These are phyloP conservation scores for Lepidurus apus DNA, from an alignment of 1,140 invertebrate species.

Conservation along the genomic window DNA sequence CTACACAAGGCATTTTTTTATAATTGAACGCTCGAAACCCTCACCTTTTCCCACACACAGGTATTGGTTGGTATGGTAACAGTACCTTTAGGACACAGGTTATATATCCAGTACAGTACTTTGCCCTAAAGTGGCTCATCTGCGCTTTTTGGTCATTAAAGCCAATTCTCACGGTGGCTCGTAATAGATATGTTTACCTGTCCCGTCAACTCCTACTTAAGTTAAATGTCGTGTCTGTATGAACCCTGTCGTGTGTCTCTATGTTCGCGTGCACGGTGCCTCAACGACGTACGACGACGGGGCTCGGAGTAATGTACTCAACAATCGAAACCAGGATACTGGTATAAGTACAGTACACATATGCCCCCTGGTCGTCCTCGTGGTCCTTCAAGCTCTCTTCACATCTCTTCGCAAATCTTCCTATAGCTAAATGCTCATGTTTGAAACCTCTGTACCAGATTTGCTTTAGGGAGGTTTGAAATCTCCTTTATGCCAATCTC, in stretches of 20 bases:
- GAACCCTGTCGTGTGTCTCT: neutral
- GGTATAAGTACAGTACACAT: neutral
- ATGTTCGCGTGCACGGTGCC: neutral
- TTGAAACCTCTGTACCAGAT: neutral
- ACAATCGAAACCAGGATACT: neutral
- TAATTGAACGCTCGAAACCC: too few species aligned
- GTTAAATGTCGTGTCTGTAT: constrained; percentile 13
- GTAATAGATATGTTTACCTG: constrained; percentile 11
- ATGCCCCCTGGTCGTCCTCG: neutral
- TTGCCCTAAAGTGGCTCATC: too few species aligned
- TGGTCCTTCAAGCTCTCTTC: neutral
- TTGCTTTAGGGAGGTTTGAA: neutral
- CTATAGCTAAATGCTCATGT: neutral
- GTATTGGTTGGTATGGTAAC: too few species aligned
- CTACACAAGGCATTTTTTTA: too few species aligned
- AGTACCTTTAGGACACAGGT: too few species aligned
- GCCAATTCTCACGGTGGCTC: neutral
- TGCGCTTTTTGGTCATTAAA: neutral
- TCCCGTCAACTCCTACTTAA: constrained; percentile 8
- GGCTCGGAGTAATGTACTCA: neutral
- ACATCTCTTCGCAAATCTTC: too few species aligned
- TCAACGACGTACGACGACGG: neutral
- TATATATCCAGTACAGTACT: too few species aligned
- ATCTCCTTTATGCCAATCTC: neutral
- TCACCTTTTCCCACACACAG: too few species aligned